These are phyloP conservation scores for Pithys albifrons DNA, from an alignment of 2,113 vertebrate species.

Conservation along the genomic window DNA sequence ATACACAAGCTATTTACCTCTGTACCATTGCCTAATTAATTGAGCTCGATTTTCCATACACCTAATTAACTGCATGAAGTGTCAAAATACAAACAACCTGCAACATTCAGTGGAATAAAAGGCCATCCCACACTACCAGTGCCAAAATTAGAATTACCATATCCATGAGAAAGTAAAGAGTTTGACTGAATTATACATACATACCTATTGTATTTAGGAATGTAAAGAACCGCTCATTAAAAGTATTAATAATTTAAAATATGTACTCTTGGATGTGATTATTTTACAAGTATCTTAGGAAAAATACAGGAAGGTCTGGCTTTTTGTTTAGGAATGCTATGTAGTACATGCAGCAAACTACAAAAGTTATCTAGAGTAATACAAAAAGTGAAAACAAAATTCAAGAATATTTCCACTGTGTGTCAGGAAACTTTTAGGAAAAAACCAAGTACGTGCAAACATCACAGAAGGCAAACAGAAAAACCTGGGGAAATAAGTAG, in stretches of 20 bases:
- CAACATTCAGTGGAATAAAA: not conserved
- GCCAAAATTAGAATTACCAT: not conserved
- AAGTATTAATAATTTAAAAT: not conserved
- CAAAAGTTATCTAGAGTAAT: not conserved
- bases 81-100: not conserved
- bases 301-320: not conserved
- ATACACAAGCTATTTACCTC: not conserved
- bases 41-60: accelerated
- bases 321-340: not conserved
- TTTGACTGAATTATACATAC: not conserved
- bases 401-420: not conserved
- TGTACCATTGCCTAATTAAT: not conserved
- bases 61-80: not conserved
- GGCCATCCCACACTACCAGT: not conserved
- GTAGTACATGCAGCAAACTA: not conserved
- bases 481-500: not conserved
- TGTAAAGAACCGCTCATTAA: not conserved
- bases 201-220: not conserved
- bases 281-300: not conserved
- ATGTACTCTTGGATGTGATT: not conserved
- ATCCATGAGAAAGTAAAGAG: not conserved
- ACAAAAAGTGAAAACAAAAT: not conserved
- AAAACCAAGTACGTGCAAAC: not conserved
- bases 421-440: not conserved
- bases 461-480: not conserved